Evolutionary conservation across 2,888 invertebrate genomes (phyloP), one percentile per base, ranked within the genome.

Genomic region (Polydrusus cervinus): DNA sequence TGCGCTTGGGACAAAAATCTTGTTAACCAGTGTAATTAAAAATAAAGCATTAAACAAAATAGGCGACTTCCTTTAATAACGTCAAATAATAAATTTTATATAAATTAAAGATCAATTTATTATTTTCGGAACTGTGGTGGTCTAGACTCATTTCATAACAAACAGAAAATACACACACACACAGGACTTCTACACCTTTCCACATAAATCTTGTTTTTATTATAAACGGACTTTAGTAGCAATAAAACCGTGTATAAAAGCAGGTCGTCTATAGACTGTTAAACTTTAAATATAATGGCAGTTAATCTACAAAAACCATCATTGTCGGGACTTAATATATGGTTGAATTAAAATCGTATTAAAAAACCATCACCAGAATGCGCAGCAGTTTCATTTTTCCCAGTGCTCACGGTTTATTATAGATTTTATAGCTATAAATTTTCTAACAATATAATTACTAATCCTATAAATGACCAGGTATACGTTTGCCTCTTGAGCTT

Each of bases 341-440:
- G 67, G 73, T 68, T 61, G 73, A 73, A 76, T 76, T 76, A 76
- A 73, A 76, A 76, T 73, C 76, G 64, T 76, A 76, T 76, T 76
- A 76, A 76, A 76, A 76, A 76, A 62, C 71, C 76, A 76, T 76
- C 76, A 73, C 53, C 57, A 57, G 60, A 64, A 45, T 51, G 38
- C 57, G 38, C 72, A 45, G 57, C 65, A 53, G 61, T 69, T 55
- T 70, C 49, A 47, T 71, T 67, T 72, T 64, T 47, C 53, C 45
- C 55, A 45, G 53, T 45, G 25, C 53, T 40, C 49, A 73, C 64
- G 76, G 64, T 66, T 73, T 68, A 76, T 76, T 76, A 76, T 76
- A 74, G 69, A 74, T 74, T 74, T 74, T 69, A 74, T 74, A 74
- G 70, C 20, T 49, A 69, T 74, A 76, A 72, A 76, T 72, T 76